Percentiles rank a stretch among this genome's conserved stretches.
These are phyloP conservation scores for Proterorhinus semilunaris DNA, from an alignment of 2,113 vertebrate species.

Conservation along the genomic window DNA sequence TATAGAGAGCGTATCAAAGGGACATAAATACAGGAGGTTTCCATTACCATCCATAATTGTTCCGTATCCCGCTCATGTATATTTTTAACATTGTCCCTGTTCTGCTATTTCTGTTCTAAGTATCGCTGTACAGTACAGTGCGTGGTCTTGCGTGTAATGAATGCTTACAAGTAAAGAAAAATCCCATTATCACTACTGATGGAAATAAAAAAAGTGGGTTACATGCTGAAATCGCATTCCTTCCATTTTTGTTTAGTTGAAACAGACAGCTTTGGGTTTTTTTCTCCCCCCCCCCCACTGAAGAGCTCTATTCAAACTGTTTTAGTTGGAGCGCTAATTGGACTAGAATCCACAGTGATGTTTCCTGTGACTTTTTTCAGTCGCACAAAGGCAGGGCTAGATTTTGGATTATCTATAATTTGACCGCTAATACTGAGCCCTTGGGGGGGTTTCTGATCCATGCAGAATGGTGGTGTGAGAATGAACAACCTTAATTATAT, in stretches of 20 bases:
- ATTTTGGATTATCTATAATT: conserved; percentile 21
- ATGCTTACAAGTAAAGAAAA: neutral
- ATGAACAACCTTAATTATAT: no score
- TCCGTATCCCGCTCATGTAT: neutral
- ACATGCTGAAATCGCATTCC: neutral
- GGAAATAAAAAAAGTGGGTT: conserved; percentile 2
- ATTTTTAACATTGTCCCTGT: neutral
- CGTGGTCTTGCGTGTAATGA: neutral
- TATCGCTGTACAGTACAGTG: neutral
- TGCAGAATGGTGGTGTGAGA: no score
- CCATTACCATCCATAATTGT: neutral
- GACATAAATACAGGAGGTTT: neutral
- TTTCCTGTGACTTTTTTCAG: conserved; percentile 17
- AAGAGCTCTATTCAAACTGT: conserved; percentile 1
- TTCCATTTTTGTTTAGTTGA: neutral
- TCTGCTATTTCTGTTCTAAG: neutral
- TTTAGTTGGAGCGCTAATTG: neutral
- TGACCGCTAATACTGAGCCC: conserved; percentile 29
- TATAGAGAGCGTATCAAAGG: neutral
- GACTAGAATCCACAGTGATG: conserved; percentile 12
- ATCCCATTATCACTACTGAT: neutral
- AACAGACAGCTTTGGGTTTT: neutral
- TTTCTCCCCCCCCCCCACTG: neutral
- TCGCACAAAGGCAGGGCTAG: conserved; percentile 26
- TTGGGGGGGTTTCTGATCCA: no score